Base-by-base conservation (phyloP, 2,113 vertebrate genomes). In the Montifringilla adamsi region DNA sequence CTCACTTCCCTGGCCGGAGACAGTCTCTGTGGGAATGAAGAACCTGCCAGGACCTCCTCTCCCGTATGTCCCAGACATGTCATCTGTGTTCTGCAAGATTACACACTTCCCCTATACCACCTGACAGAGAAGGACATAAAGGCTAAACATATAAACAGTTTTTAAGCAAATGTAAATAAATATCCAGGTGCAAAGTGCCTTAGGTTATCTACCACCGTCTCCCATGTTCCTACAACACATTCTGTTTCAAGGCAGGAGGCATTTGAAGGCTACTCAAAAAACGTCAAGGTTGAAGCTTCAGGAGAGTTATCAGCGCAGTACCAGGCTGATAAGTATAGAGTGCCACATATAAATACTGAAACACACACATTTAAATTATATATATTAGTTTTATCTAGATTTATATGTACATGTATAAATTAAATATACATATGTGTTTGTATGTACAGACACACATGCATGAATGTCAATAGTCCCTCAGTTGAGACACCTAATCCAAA, bases 301-400 rank as follows among this genome's bases (percentile, higher is more conserved):
- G 44, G 6, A 37, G 19, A 82, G 30, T 76, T 73, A 88, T 7
- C 37, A 64, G 78, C 9, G 7, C 26, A 87, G 43, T 49, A 44
- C 14, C 62, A 52, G 70, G 56, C 62, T 76, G 49, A 3, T 31
- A 24, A 52, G 11, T 52, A 52, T 0, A 83, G 49, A 64, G 24
- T 91, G 37, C n/a, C 44, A 41, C 0, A 0, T 64, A 68, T n/a
- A 93, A 91, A 93, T 72, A 93, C 0, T 90, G 22, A 93, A 82
- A 30, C 56, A 78, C 22, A 68, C 11, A 75, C 30, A 41, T 12
- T 66, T 77, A 30, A 87, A 70, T 87, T 16, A 84, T 6, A 75
- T 87, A 72, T 60, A 83, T 92, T 90, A 86, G 41, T 52, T 93
- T 84, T 70, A 87, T 55, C 81, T 84, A 33, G 46, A 46, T 44